phyloP scores from a whole-genome alignment of 92 coral and sea anemone species.

The Zoanthus solanderi region DNA sequence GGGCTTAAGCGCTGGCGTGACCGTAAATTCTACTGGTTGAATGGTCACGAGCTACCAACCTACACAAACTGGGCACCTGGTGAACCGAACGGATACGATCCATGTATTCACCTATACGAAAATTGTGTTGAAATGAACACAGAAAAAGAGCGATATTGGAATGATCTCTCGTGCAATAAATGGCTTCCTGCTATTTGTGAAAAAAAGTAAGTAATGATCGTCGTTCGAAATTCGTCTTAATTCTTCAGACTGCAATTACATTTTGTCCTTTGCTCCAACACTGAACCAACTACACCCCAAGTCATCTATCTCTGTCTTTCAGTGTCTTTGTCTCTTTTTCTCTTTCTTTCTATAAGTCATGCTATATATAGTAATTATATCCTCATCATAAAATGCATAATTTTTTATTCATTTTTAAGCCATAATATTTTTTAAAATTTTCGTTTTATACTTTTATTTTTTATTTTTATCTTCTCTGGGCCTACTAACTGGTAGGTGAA shows the following conservation, averaged over 20 bases:
- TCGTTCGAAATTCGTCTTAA: too few species aligned
- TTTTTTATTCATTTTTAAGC: neutral
- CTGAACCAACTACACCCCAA: too few species aligned
- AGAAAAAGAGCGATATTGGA: neutral
- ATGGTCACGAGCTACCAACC: neutral
- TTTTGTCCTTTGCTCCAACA: too few species aligned
- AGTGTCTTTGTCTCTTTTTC: too few species aligned
- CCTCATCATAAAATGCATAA: neutral
- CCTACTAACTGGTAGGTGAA: neutral
- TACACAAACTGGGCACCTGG: conserved; percentile 44
- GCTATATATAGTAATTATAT: neutral
- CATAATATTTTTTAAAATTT: neutral
- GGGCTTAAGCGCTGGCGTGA: conserved; percentile 21
- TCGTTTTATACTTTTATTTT: neutral
- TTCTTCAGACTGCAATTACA: too few species aligned
- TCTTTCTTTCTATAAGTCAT: neutral
- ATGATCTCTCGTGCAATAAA: conserved; percentile 4
- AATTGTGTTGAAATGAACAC: conserved; percentile 18
- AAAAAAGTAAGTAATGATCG: neutral
- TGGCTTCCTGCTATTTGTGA: neutral
- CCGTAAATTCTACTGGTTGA: conserved; percentile 11
- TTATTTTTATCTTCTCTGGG: neutral
- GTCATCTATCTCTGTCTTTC: too few species aligned
- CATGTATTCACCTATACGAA: neutral
- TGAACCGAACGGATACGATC: neutral